Evolutionary conservation across 2,113 vertebrate genomes (phyloP), one percentile per base, ranked within the genome.

Genomic region (Hyperopisus bebe): DNA sequence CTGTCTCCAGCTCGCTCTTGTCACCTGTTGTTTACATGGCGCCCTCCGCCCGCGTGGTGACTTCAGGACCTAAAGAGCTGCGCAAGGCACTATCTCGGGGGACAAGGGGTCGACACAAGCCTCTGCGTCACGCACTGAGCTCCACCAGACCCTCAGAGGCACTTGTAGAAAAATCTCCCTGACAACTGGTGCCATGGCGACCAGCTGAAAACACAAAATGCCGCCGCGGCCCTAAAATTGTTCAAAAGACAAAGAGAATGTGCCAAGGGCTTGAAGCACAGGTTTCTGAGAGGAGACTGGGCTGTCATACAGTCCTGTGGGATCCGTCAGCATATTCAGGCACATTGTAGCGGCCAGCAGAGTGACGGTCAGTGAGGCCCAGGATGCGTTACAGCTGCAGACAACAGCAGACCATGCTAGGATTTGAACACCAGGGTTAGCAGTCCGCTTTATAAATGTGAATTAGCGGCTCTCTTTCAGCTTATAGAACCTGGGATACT

Each of bases 161-260:
- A 80, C 17, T 6, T 5, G 15, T 24, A 55, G 31, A 55, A 87
- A 87, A 42, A 55, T 88, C 39, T 62, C 89, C 89, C 21, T 84
- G 89, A 27, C 89, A 66, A 89, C 89, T 7, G 51, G 51, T 85
- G 53, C 89, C 82, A 89, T 84, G 53, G 89, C 80, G 47, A 89
- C 89, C 77, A 55, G 27, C 51, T 58, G 53, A 80, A 85, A 89
- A 85, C 89, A 58, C 19, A 89, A 85, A 89, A 53, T 84, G 39
- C 39, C 2, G 10, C 24, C 2, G 10, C 27, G 7, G 47, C 15
- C 50, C 39, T 84, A 46, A 58, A 47, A 31, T 62, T 19, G 42
- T 46, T 58, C 39, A 58, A 62, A 46, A 11, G 35, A 55, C 44
- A 42, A 62, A 62, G 48, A 24, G 35, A 53, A 10, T 0, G 17